These are phyloP conservation scores for Epinotia bilunana DNA, from an alignment of 2,888 invertebrate species.

Conservation along the genomic window DNA sequence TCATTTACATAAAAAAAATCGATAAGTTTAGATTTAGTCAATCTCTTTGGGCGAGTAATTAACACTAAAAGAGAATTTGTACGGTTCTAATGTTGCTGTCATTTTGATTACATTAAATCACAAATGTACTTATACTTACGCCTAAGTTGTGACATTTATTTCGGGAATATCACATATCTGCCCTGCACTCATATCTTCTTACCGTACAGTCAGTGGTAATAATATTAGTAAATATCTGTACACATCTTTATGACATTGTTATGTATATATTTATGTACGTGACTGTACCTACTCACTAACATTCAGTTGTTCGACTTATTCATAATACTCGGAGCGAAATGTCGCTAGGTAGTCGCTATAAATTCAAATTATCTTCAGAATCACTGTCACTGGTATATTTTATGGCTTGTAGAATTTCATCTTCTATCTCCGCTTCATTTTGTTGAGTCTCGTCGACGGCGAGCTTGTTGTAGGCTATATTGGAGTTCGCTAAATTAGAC, in stretches of 20 bases:
- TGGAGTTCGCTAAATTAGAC: constrained; percentile 55
- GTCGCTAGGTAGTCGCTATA: constrained; percentile 65
- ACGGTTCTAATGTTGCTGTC: constrained; percentile 18
- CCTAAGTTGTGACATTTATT: constrained; percentile 36
- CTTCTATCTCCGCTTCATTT: constrained; percentile 72
- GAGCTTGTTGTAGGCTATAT: constrained; percentile 74
- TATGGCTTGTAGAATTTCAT: constrained; percentile 75
- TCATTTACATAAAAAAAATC: not conserved
- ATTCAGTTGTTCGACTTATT: constrained; percentile 52
- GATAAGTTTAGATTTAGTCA: not conserved
- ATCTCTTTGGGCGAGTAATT: constrained; percentile 27
- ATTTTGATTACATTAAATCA: constrained; percentile 12
- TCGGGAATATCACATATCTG: constrained; percentile 45
- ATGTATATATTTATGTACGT: too few species aligned
- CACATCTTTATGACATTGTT: too few species aligned
- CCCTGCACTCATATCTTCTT: constrained; percentile 38
- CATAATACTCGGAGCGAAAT: constrained; percentile 66
- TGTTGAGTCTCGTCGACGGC: constrained; percentile 73
- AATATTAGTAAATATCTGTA: too few species aligned
- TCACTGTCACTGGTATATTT: constrained; percentile 74
- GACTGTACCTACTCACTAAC: constrained; percentile 36
- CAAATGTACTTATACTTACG: constrained; percentile 10
- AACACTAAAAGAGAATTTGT: constrained; percentile 23
- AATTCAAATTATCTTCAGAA: constrained; percentile 74
- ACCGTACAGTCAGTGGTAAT: not conserved